Evolutionary conservation across 2,888 invertebrate genomes (phyloP), one percentile per base, ranked within the genome.

Genomic region (Bhutanitis thaidina): DNA sequence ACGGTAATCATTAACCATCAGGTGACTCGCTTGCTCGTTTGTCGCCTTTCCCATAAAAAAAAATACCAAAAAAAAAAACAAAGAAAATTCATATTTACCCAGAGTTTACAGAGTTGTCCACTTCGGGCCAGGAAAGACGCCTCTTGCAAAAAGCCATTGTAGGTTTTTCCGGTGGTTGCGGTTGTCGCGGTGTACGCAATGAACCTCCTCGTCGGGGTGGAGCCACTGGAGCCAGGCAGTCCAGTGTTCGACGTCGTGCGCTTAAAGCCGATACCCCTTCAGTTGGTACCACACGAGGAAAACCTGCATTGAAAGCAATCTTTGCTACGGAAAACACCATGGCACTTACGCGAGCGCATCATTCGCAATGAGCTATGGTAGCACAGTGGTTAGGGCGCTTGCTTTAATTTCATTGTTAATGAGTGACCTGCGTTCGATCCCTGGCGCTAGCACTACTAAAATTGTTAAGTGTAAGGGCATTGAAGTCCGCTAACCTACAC

Each of bases 91-190:
- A 34, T 14, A 59, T 93, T 93, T 85, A 95, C 96, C 96, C 95
- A 7, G 95, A 95, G 60, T 94, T 93, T 40, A 95, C 94, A 57
- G 94, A 93, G 67, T 94, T 94, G 78, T 96, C 95, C 53, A 96
- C 94, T 80, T 96, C 96, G 7, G 95, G 96, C 96, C 96, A 96
- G 30, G 95, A 95, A 30, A 93, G 90, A 40, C 95, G 90, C 44
- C 96, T 90, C 60, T 93, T 93, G 78, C 95, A 95, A 74, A 95
- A 96, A 41, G 93, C 93, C 78, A 94, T 91, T 29, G 93, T 91
- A 8, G 93, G 93, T 47, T 93, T 92, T 65, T 93, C 92, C 9
- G 91, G 91, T 8, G 92, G 92, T 20, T 90, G 86, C 49, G 82
- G 90, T 16, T 90, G 88, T 52, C 91, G 88, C 7, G 92, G 89